A percentile compares a stretch with the other conserved stretches of the same genome.
Evolutionary conservation across 2,113 vertebrate species (phyloP).

Genomic region (Chlorocebus sabaeus): DNA sequence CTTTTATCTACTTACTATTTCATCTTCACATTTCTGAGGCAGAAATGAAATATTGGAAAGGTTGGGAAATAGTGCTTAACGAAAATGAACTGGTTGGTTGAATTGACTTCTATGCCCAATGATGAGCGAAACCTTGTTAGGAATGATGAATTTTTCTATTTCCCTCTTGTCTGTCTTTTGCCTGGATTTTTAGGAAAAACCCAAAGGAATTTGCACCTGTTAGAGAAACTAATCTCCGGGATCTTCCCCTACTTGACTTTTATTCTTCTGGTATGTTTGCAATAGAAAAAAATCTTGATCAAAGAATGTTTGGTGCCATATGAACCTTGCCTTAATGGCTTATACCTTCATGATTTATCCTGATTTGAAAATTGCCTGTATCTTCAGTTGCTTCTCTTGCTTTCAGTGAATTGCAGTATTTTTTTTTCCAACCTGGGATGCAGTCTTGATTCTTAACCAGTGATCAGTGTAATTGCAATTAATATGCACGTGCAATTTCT

Average conservation of each 20-base stretch:
- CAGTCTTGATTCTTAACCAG: background rate
- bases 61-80: background rate
- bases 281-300: background rate
- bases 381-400: background rate
- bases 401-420: background rate
- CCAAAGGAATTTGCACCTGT: background rate
- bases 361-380: slow-evolving; percentile 28
- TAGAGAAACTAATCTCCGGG: background rate
- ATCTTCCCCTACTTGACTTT: background rate
- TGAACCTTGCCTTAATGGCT: background rate
- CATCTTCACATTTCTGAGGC: background rate
- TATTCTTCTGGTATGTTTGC: background rate
- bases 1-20: background rate
- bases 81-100: background rate
- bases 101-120: background rate
- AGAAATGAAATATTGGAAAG: background rate
- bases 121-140: background rate
- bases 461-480: background rate
- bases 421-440: background rate
- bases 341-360: background rate
- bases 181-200: background rate
- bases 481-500: background rate
- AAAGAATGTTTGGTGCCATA: background rate
- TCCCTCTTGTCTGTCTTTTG: background rate
- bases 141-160: background rate